Percentiles rank a stretch among this genome's conserved stretches.
Evolutionary conservation across 2,888 invertebrate genomes (phyloP).

Genomic region (Schizaphis graminum): DNA sequence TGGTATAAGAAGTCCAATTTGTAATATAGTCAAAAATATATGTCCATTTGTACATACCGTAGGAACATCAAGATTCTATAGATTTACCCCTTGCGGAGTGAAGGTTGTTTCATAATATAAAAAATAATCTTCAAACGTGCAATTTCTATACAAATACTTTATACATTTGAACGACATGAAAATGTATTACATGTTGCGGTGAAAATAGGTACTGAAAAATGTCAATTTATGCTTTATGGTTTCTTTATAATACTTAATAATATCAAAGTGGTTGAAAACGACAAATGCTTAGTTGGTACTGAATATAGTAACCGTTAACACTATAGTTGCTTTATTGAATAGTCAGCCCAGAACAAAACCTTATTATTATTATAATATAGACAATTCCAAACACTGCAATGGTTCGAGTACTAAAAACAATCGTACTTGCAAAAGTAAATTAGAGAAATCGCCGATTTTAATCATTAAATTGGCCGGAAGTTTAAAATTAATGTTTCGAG

Average conservation of each 20-base stretch:
- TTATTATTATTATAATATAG: constrained; percentile 20
- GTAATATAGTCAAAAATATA: constrained; percentile 19
- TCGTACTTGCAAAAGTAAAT: constrained; percentile 24
- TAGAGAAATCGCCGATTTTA: constrained; percentile 44
- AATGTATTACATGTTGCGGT: neutral
- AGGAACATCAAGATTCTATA: neutral
- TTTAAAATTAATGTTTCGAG: constrained; percentile 41
- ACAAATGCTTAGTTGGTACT: neutral
- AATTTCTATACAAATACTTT: neutral
- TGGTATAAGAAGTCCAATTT: neutral
- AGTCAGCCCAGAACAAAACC: neutral
- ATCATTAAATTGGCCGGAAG: constrained; percentile 57
- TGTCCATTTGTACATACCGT: neutral
- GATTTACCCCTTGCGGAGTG: neutral
- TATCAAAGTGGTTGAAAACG: neutral
- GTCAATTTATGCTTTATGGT: neutral
- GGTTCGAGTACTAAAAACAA: constrained; percentile 37
- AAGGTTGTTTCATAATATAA: neutral
- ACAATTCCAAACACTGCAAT: neutral
- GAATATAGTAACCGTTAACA: neutral
- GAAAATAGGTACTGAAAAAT: neutral
- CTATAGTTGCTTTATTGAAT: neutral
- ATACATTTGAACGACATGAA: neutral
- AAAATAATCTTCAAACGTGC: neutral
- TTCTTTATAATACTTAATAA: neutral